Percentiles rank a stretch among this genome's conserved stretches.
phyloP scores from a whole-genome alignment of 2,797 vertebrate species.

The Acanthurus lineatus region DNA sequence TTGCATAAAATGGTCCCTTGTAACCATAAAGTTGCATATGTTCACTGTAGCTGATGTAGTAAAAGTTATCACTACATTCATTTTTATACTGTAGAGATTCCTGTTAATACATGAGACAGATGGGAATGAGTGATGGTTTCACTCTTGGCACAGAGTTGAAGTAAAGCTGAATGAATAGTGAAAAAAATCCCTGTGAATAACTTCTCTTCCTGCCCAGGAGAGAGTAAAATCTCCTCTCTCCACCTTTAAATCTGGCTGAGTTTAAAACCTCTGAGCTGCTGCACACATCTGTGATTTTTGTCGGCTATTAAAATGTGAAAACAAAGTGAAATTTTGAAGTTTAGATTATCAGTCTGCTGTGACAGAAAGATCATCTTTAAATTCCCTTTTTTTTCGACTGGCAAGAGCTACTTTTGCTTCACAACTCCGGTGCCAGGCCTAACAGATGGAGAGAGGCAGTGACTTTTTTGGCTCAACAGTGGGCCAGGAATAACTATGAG shows the following conservation, averaged over 20 bases:
- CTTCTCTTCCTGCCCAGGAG: constrained; percentile 7
- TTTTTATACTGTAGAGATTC: not conserved
- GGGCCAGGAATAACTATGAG: constrained; percentile 16
- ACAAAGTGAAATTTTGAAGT: not conserved
- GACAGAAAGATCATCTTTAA: constrained; percentile 5
- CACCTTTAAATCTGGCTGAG: not conserved
- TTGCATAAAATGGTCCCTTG: too few relatives aligned
- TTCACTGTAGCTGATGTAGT: too few relatives aligned
- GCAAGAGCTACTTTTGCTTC: constrained; percentile 5
- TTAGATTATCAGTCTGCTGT: not conserved
- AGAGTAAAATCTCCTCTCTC: not conserved
- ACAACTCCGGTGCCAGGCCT: constrained; percentile 3
- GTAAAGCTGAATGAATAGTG: not conserved
- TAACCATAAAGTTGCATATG: too few relatives aligned
- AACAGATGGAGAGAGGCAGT: constrained; percentile 40
- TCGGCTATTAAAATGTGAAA: not conserved
- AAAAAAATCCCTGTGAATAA: not conserved
- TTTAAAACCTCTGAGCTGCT: not conserved
- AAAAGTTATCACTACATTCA: not conserved
- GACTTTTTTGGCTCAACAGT: constrained; percentile 12
- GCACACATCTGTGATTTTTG: too few relatives aligned
- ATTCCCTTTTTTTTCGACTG: not conserved
- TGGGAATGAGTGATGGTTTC: not conserved
- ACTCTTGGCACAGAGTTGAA: not conserved
- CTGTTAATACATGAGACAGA: not conserved